Evolutionary conservation across 2,113 vertebrate species (phyloP), one percentile per base, ranked within the genome.

Genomic region (Melanerpes formicivorus): DNA sequence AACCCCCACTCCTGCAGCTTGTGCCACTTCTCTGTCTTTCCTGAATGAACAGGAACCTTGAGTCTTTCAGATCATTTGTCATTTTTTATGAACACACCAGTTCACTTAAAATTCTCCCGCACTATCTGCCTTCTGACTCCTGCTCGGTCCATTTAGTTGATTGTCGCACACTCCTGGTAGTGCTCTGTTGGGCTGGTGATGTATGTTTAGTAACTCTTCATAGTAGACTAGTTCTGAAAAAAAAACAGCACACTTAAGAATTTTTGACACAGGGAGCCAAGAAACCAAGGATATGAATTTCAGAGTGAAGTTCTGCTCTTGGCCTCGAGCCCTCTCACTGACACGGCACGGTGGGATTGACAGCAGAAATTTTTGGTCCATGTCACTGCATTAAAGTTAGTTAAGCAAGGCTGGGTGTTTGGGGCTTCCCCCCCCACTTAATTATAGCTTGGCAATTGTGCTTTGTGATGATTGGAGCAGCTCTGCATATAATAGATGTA

Each of bases 131-230:
- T 87, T 44, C 60, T 4, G 0, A 71, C 84, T 88, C 77, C 91
- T 2, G 9, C 76, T 84, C 14, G 59, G 84, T 87, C 90, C 84
- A 64, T 94, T 95, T 93, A 87, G 70, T 88, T 95, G 95, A 95
- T 88, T 88, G 93, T 71, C 0, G 25, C 56, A 32, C 42, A 69
- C 77, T 93, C 50, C 74, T 54, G 65, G 90, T 85, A 87, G 88
- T 83, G 93, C 85, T 18, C 65, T 74, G 87, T 89, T 96, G 93
- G 90, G 92, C 86, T 84, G 85, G 73, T 93, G 94, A 95, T 96
- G 71, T 88, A 95, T 90, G 79, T 87, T 93, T 77, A 92, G 92
- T 70, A 95, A 83, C 81, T 92, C 79, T 88, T 71, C 85, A 85
- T 79, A 89, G 84, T 5, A 87, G 92, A 55, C 84, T 87, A 55